Evolutionary conservation across 2,113 vertebrate species (phyloP).

Genomic region (Bagarius yarrelli): DNA sequence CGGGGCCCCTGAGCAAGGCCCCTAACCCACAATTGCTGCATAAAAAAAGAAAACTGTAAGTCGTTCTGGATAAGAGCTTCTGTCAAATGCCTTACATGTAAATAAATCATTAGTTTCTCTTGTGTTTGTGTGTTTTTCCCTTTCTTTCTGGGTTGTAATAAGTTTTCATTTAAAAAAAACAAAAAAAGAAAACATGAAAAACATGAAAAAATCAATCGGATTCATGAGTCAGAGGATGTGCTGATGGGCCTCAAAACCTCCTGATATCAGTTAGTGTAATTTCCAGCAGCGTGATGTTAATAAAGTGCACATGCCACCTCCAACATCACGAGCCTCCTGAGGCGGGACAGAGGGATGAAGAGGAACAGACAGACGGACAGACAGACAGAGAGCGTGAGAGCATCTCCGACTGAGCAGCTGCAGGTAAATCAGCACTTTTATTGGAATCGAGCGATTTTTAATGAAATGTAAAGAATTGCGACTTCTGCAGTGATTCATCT

Average conservation of each 20-base stretch:
- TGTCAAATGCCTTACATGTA: too few relatives aligned
- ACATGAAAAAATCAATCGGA: too few relatives aligned
- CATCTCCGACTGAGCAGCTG: constrained; percentile 38
- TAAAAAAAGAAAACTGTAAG: too few relatives aligned
- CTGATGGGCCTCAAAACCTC: constrained; percentile 49
- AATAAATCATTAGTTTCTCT: too few relatives aligned
- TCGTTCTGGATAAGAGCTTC: too few relatives aligned
- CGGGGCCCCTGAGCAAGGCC: too few relatives aligned
- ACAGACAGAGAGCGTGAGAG: background rate
- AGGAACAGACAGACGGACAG: background rate
- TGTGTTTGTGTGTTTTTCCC: too few relatives aligned
- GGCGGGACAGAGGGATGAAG: constrained; percentile 33
- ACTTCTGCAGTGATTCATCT: background rate
- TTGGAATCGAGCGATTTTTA: background rate
- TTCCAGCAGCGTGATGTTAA: constrained; percentile 64
- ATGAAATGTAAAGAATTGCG: background rate
- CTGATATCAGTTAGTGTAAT: constrained; percentile 73
- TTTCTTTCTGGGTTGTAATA: too few relatives aligned
- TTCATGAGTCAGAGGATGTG: too few relatives aligned
- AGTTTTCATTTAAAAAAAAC: too few relatives aligned
- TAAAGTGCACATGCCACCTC: constrained; percentile 63
- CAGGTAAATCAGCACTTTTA: background rate
- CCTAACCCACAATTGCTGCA: too few relatives aligned
- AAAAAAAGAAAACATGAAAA: too few relatives aligned
- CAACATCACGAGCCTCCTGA: constrained; percentile 54